Evolutionary conservation across 2,888 invertebrate genomes (phyloP), one percentile per base, ranked within the genome.

Genomic region (Diarsia rubi): DNA sequence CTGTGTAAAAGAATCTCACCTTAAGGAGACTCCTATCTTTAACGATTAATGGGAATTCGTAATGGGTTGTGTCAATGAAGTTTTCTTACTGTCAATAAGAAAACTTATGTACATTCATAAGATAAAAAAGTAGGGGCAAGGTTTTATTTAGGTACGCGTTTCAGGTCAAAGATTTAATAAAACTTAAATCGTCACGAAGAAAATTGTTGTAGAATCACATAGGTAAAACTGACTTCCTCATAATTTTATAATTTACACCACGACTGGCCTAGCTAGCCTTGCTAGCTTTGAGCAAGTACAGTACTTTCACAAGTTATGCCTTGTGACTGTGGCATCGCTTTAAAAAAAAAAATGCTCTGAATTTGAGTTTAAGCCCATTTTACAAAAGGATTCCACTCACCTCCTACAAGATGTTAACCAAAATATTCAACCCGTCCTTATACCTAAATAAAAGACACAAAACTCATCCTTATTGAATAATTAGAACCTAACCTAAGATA

Each of bases 401-500:
- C 44, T 64, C 24, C 16, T 27, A 5, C 21, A 3, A 27, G 8
- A 14, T 12, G 44, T 24, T 8, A n/a, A 59, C 47, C 3, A 24
- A 45, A 59, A n/a, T 42, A 19, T 37, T 16, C n/a, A 54, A 59
- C 57, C 21, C 14, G 6, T 64, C 6, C 44, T 59, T 27, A 52
- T 45, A 6, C 8, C 31, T 6, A 31, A 47, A 64, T 9, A 78
- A 54, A n/a, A 12, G 45, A 62, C 27, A 44, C 37, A 37, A 82
- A 45, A n/a, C 27, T 49, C 9, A 6, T 24, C 42, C 37, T 49
- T 63, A 78, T 47, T 52, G 49, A 37, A 69, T 31, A 42, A 3
- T 19, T 27, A 49, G 63, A 63, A 59, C 60, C 64, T 57, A 63
- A 14, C 14, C 31, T 45, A 60, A 76, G 63, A 82, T 67, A 68